A percentile compares a stretch with the other conserved stretches of the same genome.
Conservation (phyloP, 2,797 vertebrate species). For the Falco naumanni region DNA sequence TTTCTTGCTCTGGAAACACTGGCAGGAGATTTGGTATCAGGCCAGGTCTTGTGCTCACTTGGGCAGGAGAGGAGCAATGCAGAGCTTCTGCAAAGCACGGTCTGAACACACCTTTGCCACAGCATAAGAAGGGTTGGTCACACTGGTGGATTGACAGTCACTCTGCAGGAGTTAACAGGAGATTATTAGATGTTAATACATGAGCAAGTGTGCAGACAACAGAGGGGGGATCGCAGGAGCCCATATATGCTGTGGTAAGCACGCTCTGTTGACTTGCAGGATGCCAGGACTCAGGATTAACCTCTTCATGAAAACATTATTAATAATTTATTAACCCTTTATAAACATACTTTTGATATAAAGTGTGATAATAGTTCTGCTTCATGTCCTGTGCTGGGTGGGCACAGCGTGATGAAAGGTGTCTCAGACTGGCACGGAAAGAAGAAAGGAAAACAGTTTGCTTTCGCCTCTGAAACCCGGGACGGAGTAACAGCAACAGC, state of each 20-base stretch:
- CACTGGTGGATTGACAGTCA: fast-evolving
- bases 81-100: background rate
- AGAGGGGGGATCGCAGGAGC: background rate
- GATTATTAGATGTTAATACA: background rate
- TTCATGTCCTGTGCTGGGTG: background rate
- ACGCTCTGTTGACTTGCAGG: background rate
- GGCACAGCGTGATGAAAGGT: background rate
- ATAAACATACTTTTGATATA: slow-evolving; percentile 37
- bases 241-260: background rate
- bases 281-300: background rate
- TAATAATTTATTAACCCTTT: slow-evolving; percentile 59
- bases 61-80: background rate
- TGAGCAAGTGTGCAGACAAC: background rate
- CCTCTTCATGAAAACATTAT: slow-evolving; percentile 7
- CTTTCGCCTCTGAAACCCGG: background rate
- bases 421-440: background rate
- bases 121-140: background rate
- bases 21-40: background rate
- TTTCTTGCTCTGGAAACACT: background rate
- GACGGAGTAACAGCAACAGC: background rate
- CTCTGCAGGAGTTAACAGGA: background rate
- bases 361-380: slow-evolving; percentile 16
- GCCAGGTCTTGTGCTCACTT: background rate
- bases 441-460: background rate
- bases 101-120: background rate